phyloP scores from a whole-genome alignment of 2,888 invertebrate genomes.

The Drosophila borborema region DNA sequence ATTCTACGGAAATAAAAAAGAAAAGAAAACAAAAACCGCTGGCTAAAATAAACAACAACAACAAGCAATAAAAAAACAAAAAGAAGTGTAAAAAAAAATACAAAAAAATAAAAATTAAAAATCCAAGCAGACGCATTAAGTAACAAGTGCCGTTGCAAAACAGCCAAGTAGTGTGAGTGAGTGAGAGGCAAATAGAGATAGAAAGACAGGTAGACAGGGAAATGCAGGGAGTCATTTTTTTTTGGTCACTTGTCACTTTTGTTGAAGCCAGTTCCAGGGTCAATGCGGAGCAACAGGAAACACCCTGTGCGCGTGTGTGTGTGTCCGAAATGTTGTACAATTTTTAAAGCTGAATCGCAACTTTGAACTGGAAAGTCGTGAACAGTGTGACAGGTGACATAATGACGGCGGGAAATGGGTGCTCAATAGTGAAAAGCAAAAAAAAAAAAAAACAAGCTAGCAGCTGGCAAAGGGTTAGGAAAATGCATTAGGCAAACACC shows the following conservation, averaged over 20 bases:
- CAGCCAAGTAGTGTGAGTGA: slow-evolving; percentile 18
- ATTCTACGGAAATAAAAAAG: slow-evolving; percentile 59
- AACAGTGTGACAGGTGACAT: slow-evolving; percentile 57
- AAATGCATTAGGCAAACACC: slow-evolving; percentile 37
- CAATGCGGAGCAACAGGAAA: slow-evolving; percentile 46
- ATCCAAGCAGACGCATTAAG: slow-evolving; percentile 62
- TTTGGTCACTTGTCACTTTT: slow-evolving; percentile 53
- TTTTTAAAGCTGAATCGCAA: slow-evolving; percentile 28
- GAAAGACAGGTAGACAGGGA: not conserved
- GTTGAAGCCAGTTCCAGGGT: slow-evolving; percentile 52
- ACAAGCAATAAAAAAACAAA: slow-evolving; percentile 40
- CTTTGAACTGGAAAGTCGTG: slow-evolving; percentile 18
- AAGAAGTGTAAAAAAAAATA: not conserved
- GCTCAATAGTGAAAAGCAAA: slow-evolving; percentile 31
- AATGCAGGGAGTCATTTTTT: slow-evolving; percentile 28
- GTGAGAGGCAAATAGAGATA: not conserved
- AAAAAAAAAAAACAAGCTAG: slow-evolving; percentile 27
- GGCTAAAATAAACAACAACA: slow-evolving; percentile 57
- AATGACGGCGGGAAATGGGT: slow-evolving; percentile 31
- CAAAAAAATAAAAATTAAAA: slow-evolving; percentile 16
- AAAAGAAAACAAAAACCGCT: slow-evolving; percentile 45
- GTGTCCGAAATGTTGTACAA: slow-evolving; percentile 24
- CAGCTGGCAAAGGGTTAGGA: slow-evolving; percentile 22
- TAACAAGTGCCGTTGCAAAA: slow-evolving; percentile 66
- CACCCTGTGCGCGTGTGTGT: slow-evolving; percentile 11